These are phyloP conservation scores for Altica lythri DNA, from an alignment of 2,888 invertebrate species.

Conservation along the genomic window DNA sequence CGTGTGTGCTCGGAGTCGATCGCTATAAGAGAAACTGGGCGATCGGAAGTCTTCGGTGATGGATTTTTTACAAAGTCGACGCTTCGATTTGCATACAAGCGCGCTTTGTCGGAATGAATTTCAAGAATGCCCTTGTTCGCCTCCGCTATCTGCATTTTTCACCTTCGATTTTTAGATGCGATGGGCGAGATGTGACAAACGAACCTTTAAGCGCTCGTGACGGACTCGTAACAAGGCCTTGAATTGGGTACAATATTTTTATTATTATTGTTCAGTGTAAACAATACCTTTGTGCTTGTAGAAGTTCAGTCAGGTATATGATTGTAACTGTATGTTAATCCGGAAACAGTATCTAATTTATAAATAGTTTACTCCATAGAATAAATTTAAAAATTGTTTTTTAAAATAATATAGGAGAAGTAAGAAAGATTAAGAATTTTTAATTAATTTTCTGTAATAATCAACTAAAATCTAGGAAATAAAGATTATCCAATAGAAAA, in stretches of 20 bases:
- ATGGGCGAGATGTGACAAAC: constrained; percentile 21
- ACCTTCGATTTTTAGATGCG: constrained; percentile 29
- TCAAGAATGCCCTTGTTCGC: constrained; percentile 41
- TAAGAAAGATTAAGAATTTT: too few species aligned
- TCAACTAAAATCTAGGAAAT: too few species aligned
- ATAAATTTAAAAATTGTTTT: too few species aligned
- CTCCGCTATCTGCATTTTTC: constrained; percentile 38
- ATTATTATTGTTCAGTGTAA: not conserved
- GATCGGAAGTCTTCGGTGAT: constrained; percentile 53
- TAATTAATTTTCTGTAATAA: too few species aligned
- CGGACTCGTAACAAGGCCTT: constrained; percentile 12
- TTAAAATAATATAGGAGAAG: too few species aligned
- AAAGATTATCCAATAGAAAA: too few species aligned
- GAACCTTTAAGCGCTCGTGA: constrained; percentile 8
- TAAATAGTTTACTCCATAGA: too few species aligned
- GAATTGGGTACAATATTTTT: constrained; percentile 10
- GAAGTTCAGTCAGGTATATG: too few species aligned
- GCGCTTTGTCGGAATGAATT: constrained; percentile 46
- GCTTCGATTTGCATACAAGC: constrained; percentile 52
- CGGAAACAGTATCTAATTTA: too few species aligned
- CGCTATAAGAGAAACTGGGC: constrained; percentile 43
- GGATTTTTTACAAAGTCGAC: constrained; percentile 30
- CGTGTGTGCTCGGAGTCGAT: constrained; percentile 51
- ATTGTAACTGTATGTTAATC: too few species aligned
- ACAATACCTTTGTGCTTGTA: too few species aligned